Base-by-base conservation (phyloP, 1,140 invertebrate species). In the Harpegnathos saltator region DNA sequence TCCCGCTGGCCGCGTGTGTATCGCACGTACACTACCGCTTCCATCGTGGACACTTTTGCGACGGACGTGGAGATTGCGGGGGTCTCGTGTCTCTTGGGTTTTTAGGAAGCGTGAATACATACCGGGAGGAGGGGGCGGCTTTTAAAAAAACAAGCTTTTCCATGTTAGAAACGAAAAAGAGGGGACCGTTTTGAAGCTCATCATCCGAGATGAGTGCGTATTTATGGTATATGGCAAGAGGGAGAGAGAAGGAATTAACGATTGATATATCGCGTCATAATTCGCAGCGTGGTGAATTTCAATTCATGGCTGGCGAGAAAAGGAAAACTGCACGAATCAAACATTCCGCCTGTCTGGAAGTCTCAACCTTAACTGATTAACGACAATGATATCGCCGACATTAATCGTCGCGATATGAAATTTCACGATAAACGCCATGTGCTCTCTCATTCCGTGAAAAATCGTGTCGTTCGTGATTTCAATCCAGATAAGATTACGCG, bases 1-100 rank as follows among this genome's bases (percentile, higher is more conserved):
- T 82, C 44, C 78, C 71, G 52, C 52, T n/a, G 29, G 4, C 69
- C 56, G 84, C 81, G 63, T 65, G 69, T 59, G 63, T 44, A 75
- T 75, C 54, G 56, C 69, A 26, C 59, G 61, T 72, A 22, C 61
- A 44, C 48, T 73, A 82, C 58, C 77, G 65, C 71, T 71, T 29
- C 52, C 22, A 80, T 26, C 26, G 4, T 52, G 22, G 38, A 24
- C n/a, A 56, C 7, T 3, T 11, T 9, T n/a, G 22, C 29, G 29
- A 33, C 5, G 29, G 1, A 5, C 29, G n/a, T 33, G 1, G 17
- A 48, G 33, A 71, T 58, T 58, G 52, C 33, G 29, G n/a, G n/a
- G n/a, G n/a, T 15, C 22, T 14, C 56, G 22, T 14, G 17, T 33
- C n/a, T 66, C 15, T 19, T 7, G 5, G 50, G 38, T 48, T 14